Evolutionary conservation across 30 jellyfish, hydroid and myxozoan genomes (phyloP).

Genomic region (Calvadosia cruxmelitensis): DNA sequence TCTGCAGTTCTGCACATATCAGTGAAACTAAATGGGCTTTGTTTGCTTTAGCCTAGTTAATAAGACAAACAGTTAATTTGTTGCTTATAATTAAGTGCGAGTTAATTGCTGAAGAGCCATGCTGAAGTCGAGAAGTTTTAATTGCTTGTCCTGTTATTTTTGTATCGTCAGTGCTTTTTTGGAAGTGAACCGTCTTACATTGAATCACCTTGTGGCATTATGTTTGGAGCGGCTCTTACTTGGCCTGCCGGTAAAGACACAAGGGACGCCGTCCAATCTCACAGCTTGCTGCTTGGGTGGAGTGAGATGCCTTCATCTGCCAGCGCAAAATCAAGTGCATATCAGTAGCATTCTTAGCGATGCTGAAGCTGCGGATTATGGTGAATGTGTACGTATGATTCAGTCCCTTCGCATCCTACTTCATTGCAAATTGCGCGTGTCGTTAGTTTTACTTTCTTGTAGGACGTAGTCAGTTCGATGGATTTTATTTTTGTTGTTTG

Average conservation of each 20-base stretch:
- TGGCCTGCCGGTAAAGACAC: constrained; percentile 45
- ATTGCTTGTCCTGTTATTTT: no score
- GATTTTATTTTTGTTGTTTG: neutral
- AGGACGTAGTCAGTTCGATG: no score
- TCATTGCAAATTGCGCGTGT: neutral
- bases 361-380: constrained; percentile 97
- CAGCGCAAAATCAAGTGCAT: constrained; percentile 42
- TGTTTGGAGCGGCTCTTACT: constrained; percentile 48
- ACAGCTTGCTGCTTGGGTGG: constrained; percentile 31
- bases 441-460: no score
- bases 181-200: constrained; percentile 27
- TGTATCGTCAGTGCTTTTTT: constrained; percentile 41
- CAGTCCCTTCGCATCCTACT: neutral
- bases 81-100: no score
- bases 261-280: constrained; percentile 20
- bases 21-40: no score
- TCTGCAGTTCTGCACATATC: no score
- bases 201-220: constrained; percentile 30
- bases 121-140: no score
- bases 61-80: no score
- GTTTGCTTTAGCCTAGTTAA: no score
- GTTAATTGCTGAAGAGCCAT: no score
- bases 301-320: constrained; percentile 12
- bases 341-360: constrained; percentile 65
- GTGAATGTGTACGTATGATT: constrained; percentile 65